phyloP scores from a whole-genome alignment of 2,113 vertebrate species.

The Podocnemis expansa region DNA sequence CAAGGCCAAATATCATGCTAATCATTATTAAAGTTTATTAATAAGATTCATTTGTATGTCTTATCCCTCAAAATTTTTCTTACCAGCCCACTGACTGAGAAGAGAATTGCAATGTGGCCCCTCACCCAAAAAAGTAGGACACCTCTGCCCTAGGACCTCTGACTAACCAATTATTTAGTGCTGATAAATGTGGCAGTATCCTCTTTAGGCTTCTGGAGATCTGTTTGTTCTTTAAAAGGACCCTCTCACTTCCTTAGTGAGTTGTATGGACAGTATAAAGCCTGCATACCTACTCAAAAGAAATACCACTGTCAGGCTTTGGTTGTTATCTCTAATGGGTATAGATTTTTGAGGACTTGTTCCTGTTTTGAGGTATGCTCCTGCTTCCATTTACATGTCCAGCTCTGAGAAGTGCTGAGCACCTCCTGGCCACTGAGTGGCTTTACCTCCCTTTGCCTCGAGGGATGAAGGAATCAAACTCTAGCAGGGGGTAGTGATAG shows the following conservation, averaged over 20 bases:
- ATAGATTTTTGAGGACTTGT: background rate
- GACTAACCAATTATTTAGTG: background rate
- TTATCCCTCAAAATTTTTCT: too few species aligned
- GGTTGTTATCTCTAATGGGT: background rate
- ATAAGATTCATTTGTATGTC: too few species aligned
- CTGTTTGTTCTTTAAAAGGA: background rate
- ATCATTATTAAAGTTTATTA: too few species aligned
- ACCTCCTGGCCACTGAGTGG: fast-evolving
- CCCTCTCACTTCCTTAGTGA: background rate
- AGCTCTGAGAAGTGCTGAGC: background rate
- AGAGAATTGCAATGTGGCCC: too few species aligned
- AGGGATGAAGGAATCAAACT: background rate
- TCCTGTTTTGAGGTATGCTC: background rate
- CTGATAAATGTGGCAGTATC: background rate
- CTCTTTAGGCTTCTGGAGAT: background rate
- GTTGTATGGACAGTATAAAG: background rate
- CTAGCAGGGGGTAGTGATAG: background rate
- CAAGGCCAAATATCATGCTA: too few species aligned
- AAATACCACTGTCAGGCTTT: background rate
- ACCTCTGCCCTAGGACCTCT: background rate
- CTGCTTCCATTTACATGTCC: background rate
- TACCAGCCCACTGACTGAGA: too few species aligned
- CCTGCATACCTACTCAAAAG: background rate
- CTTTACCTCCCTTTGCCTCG: background rate
- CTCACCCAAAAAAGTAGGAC: too few species aligned